Evolutionary conservation across 2,797 vertebrate genomes (phyloP), one percentile per base, ranked within the genome.

Genomic region (Pseudotriccus pelzelni): DNA sequence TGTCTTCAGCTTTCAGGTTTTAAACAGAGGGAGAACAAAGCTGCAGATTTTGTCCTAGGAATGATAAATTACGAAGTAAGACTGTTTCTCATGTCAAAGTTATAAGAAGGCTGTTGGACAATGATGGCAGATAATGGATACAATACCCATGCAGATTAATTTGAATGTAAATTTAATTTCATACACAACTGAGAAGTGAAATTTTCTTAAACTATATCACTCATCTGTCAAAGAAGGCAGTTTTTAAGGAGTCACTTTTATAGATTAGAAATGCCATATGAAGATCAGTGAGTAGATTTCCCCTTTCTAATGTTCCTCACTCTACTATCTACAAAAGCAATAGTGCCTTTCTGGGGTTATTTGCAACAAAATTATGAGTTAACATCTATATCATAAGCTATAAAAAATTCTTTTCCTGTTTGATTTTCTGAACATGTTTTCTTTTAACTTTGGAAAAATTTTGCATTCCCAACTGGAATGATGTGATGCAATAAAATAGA

Each of bases 81-180:
- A 60, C 17, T 50, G 10, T 86, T 90, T 75, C 41, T 82, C 64
- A 58, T 62, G 56, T 91, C 55, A 79, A 62, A 83, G 30, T 66
- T 73, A 58, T 47, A 79, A 79, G 73, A 73, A 86, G 13, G 14
- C 37, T 91, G 46, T 76, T 43, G n/a, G 55, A 69, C 83, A 91
- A 87, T 64, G 44, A 43, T 63, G 21, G 20, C 39, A 63, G 50
- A 82, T 59, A 37, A 59, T 22, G 34, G 24, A 59, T 89, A 64
- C 21, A 44, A 11, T 69, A 66, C 12, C 30, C 37, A 39, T 55
- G 56, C 22, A 82, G 25, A 82, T 79, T 82, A 87, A 93, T 91
- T 87, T 82, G 34, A 87, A 91, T 34, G 10, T 34, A 91, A 87
- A 78, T 82, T 87, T 89, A 75, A 91, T 96, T 94, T 84, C 37